Base-by-base conservation (phyloP, 2,113 vertebrate genomes). In the Nesospiza acunhae region DNA sequence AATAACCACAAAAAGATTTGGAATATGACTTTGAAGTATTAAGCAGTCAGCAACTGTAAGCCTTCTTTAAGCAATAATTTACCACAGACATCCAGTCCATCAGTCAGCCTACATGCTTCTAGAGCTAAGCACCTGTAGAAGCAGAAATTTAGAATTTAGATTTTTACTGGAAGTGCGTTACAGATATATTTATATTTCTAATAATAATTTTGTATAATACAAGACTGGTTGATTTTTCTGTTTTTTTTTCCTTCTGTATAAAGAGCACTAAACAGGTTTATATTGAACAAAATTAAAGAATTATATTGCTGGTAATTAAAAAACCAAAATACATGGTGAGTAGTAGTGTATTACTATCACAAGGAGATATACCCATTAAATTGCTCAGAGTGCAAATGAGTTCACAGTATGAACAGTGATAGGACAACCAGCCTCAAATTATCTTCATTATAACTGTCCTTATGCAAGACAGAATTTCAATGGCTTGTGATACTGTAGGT, bases 381-480 rank as follows among this genome's bases (percentile, higher is more conserved):
- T 79, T 80, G 30, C 33, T 91, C 10, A 31, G 59, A 46, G 35
- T 74, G 18, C 78, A 94, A 95, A 93, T 59, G 67, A 89, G 58
- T 89, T 95, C 91, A 91, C 95, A 93, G 74, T 79, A 41, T 89
- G 93, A 96, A 82, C 87, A 73, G 35, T 0, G 0, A 92, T 21
- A 68, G 73, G 52, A 94, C 26, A 94, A 94, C 75, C 14, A 26
- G 77, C 28, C 44, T 15, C 52, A 91, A 60, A 94, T 95, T 89
- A 93, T 87, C 72, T 82, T 95, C 87, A 79, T 93, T 91, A 83
- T 62, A 72, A 90, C 46, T 83, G 37, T 60, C 59, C 59, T 80
- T 74, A 93, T 10, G 8, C 78, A 91, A 88, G 78, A 60, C 69
- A 86, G 62, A 91, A 80, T 95, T 90, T 83, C 62, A 88, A 52